Conservation (phyloP, 2,113 vertebrate genomes). For the Pseudolaguvia tuberculata region DNA sequence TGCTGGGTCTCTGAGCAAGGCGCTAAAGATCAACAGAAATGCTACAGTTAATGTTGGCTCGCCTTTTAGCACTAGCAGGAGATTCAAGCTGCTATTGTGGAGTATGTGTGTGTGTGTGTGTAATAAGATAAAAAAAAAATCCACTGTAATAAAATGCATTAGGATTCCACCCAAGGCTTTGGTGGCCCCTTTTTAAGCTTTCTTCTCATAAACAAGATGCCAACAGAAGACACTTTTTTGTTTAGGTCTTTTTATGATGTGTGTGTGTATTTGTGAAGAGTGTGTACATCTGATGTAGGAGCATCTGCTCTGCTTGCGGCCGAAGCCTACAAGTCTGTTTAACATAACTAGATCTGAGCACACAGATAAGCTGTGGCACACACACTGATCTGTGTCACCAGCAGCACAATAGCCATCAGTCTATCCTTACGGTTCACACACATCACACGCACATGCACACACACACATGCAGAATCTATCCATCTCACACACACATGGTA, state of each 20-base stretch:
- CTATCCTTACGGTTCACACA: constrained; percentile 17
- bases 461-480: constrained; percentile 7
- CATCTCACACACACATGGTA: no score
- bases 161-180: constrained; percentile 31
- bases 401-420: constrained; percentile 16
- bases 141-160: constrained; percentile 36
- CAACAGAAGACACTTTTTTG: constrained; percentile 13
- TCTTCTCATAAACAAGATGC: constrained; percentile 18
- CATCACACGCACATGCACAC: not conserved
- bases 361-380: constrained; percentile 21
- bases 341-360: constrained; percentile 14
- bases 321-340: constrained; percentile 18
- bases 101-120: constrained; percentile 11
- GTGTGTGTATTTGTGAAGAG: not conserved
- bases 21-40: not conserved
- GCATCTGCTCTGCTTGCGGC: constrained; percentile 10
- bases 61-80: not conserved
- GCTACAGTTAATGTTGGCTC: not conserved
- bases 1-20: no score
- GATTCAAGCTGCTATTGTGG: constrained; percentile 11
- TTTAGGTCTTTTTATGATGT: not conserved
- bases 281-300: not conserved
- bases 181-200: constrained; percentile 9
- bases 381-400: constrained; percentile 19
- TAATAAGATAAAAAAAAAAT: constrained; percentile 19